A percentile compares a stretch with the other conserved stretches of the same genome.
phyloP scores from a whole-genome alignment of 2,113 vertebrate genomes.

The Orycteropus afer region DNA sequence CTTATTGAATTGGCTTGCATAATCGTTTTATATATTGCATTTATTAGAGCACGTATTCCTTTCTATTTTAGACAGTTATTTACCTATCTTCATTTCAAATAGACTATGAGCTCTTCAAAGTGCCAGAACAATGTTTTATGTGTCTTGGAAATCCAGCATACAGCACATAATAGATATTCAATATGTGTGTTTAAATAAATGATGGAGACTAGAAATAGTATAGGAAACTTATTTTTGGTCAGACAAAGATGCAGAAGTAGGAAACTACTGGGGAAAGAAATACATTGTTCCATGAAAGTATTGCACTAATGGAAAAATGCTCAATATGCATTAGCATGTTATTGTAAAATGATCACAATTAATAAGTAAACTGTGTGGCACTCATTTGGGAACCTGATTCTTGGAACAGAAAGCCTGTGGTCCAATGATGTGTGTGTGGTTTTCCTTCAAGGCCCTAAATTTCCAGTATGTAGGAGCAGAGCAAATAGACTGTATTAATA shows the following conservation, averaged over 20 bases:
- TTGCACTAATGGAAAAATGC: constrained; percentile 32
- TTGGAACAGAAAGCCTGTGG: background rate
- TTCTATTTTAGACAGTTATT: constrained; percentile 10
- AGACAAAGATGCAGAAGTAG: background rate
- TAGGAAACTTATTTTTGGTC: background rate
- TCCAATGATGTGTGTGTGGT: background rate
- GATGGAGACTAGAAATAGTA: background rate
- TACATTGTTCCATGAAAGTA: background rate
- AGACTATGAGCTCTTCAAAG: background rate
- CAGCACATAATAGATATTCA: background rate
- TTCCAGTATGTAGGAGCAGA: background rate
- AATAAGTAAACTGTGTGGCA: background rate
- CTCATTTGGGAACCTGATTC: background rate
- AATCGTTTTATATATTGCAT: background rate
- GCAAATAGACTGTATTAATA: background rate
- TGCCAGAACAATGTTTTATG: background rate
- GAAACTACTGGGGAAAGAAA: background rate
- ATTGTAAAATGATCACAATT: background rate
- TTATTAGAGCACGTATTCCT: background rate
- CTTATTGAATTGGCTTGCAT: background rate
- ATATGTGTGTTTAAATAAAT: constrained; percentile 6
- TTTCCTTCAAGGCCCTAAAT: background rate
- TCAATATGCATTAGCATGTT: background rate
- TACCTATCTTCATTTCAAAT: background rate
- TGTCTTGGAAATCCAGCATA: background rate